Conservation (phyloP, 1,140 invertebrate species). For the Tetramorium simillimum region DNA sequence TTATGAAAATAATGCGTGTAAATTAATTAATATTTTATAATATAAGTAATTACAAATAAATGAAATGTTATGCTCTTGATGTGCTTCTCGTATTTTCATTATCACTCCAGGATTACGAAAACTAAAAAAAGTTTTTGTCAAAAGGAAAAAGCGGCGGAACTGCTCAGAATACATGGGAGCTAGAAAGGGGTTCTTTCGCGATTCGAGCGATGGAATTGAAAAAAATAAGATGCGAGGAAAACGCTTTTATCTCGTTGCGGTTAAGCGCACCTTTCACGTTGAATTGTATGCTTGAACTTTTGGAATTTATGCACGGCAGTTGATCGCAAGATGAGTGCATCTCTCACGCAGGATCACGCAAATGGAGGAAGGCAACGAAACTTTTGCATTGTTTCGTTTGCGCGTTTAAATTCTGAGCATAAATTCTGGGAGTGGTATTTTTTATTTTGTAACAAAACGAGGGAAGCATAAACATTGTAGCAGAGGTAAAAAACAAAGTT, state of each 20-base stretch:
- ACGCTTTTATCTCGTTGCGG: neutral
- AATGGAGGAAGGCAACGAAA: neutral
- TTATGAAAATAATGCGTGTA: neutral
- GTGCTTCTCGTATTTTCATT: neutral
- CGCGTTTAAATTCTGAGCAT: neutral
- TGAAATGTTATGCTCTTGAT: neutral
- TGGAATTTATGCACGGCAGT: slow-evolving; percentile 7
- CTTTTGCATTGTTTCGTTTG: slow-evolving; percentile 7
- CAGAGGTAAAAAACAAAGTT: neutral
- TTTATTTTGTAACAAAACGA: neutral
- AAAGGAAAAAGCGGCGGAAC: neutral
- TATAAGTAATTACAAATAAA: neutral
- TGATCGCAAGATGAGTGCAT: neutral
- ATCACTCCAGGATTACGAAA: neutral
- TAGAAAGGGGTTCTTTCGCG: neutral
- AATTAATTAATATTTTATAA: neutral
- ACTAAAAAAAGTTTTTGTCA: neutral
- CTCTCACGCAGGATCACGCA: neutral
- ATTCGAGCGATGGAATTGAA: neutral
- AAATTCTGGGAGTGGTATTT: neutral
- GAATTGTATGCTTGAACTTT: neutral
- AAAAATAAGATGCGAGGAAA: slow-evolving; percentile 18
- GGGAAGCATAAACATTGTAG: neutral
- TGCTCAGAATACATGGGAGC: neutral
- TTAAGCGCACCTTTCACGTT: neutral